Evolutionary conservation across 2,797 vertebrate species (phyloP).

Genomic region (Arremon aurantiirostris): DNA sequence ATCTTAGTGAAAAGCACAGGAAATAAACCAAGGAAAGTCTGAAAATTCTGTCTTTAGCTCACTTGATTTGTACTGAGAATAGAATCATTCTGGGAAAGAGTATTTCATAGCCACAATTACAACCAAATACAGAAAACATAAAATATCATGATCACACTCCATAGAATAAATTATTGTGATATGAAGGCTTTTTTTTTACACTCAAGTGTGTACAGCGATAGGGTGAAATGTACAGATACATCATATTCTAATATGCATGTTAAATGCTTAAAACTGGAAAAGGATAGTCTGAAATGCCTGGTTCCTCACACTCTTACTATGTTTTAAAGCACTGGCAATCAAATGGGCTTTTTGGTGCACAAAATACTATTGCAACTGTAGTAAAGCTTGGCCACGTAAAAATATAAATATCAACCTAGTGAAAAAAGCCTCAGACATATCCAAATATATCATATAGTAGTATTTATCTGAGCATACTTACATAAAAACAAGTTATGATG

Average conservation of each 20-base stretch:
- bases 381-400: neutral
- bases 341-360: neutral
- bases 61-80: neutral
- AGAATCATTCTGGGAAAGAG: neutral
- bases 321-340: neutral
- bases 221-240: neutral
- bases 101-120: neutral
- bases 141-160: neutral
- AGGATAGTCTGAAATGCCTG: neutral
- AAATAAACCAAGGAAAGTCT: neutral
- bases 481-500: neutral
- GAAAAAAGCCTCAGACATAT: neutral
- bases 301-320: neutral
- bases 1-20: neutral
- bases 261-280: neutral
- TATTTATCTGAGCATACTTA: neutral
- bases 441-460: neutral
- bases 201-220: neutral
- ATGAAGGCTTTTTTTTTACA: neutral
- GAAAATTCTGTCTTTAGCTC: neutral
- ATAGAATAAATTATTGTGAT: neutral
- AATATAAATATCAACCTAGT: neutral
- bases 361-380: neutral
- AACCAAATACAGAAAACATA: neutral
- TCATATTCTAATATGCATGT: neutral